phyloP scores from a whole-genome alignment of 1,140 invertebrate species.

The Sarcophaga peregrina region DNA sequence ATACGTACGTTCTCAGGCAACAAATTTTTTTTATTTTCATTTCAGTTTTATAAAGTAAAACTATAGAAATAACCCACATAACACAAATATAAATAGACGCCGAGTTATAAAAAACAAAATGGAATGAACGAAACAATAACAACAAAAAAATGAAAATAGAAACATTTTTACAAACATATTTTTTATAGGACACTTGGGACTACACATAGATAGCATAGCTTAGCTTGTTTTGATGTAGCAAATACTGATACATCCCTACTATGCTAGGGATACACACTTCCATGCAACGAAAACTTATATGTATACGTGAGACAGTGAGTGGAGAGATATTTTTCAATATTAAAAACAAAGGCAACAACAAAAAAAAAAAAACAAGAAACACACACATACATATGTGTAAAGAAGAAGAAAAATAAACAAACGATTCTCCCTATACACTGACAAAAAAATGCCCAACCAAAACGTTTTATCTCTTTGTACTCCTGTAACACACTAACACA shows the following conservation, averaged over 20 bases:
- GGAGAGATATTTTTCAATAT: too few species aligned
- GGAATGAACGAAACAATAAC: not conserved
- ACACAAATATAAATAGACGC: not conserved
- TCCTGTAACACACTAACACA: slow-evolving; percentile 2
- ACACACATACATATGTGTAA: not conserved
- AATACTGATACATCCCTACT: not conserved
- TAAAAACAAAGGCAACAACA: not conserved
- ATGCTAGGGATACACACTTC: not conserved
- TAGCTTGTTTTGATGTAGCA: not conserved
- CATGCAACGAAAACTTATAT: too few species aligned
- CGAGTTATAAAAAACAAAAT: not conserved
- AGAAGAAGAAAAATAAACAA: too few species aligned
- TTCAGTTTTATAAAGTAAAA: not conserved
- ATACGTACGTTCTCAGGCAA: not conserved
- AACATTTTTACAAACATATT: slow-evolving; percentile 34
- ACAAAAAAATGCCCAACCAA: too few species aligned
- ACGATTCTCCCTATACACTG: too few species aligned
- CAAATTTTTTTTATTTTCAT: too few species aligned
- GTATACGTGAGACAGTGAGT: too few species aligned
- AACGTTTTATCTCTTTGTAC: not conserved
- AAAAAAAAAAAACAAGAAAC: not conserved
- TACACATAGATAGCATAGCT: not conserved
- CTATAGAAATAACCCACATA: slow-evolving; percentile 1
- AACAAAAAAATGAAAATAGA: not conserved
- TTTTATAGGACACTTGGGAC: slow-evolving; percentile 38